Evolutionary conservation across 1,140 invertebrate genomes (phyloP).

Genomic region (Eupristina koningsbergeri): DNA sequence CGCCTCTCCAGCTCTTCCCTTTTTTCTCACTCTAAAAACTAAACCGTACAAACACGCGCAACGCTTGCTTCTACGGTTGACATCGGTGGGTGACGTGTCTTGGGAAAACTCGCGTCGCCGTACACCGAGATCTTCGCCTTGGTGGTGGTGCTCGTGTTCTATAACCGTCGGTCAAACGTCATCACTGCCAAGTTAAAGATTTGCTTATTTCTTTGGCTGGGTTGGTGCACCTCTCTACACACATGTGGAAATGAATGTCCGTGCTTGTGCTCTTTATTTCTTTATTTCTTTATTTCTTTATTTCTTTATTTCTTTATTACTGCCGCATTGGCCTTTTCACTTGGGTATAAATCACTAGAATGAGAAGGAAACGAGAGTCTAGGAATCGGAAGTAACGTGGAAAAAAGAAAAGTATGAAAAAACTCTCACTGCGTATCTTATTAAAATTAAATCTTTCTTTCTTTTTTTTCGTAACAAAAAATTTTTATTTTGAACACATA

Average conservation of each 20-base stretch:
- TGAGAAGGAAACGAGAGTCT: no score
- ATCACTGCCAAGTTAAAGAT: constrained; percentile 29
- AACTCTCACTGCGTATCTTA: not conserved
- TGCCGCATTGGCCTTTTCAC: no score
- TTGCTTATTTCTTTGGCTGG: constrained; percentile 8
- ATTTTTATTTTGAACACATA: constrained; percentile 32
- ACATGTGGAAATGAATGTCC: no score
- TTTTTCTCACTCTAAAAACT: not conserved
- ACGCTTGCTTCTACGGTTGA: no score
- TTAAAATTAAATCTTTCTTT: no score
- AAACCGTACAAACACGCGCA: not conserved
- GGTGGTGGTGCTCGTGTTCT: no score
- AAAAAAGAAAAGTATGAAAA: not conserved
- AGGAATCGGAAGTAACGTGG: not conserved
- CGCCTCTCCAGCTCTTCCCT: not conserved
- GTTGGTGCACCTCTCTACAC: not conserved
- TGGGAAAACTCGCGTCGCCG: no score
- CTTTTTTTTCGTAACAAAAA: constrained; percentile 21
- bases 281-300: no score
- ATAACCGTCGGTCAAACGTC: constrained; percentile 27
- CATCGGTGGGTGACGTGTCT: not conserved
- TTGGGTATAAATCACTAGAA: no score
- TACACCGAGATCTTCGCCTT: no score
- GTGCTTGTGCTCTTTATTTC: no score
- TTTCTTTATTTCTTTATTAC: no score